phyloP scores from a whole-genome alignment of 2,888 invertebrate species.

The Formica aserva region DNA sequence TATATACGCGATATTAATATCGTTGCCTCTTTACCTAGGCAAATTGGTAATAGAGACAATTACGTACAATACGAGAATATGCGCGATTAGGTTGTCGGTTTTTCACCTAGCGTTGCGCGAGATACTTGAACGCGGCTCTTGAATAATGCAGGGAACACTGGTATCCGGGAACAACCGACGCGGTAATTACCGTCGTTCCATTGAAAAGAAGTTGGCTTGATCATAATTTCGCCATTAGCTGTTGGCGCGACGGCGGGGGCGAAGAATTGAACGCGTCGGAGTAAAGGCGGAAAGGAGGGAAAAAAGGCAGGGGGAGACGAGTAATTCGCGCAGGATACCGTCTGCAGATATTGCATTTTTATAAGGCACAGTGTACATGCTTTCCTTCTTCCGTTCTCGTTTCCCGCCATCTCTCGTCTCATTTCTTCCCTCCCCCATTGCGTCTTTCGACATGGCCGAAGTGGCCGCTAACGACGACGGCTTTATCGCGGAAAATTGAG shows the following conservation, averaged over 20 bases:
- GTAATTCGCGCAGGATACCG: slow-evolving; percentile 71
- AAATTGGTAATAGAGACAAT: slow-evolving; percentile 12
- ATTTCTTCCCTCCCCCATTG: slow-evolving; percentile 20
- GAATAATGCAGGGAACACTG: slow-evolving; percentile 76
- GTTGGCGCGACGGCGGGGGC: slow-evolving; percentile 16
- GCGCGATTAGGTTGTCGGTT: slow-evolving; percentile 67
- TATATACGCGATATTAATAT: neutral
- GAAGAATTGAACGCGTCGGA: slow-evolving; percentile 19
- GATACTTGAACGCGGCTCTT: slow-evolving; percentile 66
- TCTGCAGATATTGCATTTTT: slow-evolving; percentile 77
- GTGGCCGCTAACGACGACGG: slow-evolving; percentile 62
- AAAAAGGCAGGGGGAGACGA: slow-evolving; percentile 30
- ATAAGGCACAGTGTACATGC: slow-evolving; percentile 62
- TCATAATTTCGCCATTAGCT: slow-evolving; percentile 78
- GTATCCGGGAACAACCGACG: slow-evolving; percentile 71
- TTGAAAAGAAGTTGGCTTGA: slow-evolving; percentile 78
- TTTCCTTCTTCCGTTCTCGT: slow-evolving; percentile 13
- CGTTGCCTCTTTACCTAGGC: neutral
- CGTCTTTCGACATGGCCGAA: slow-evolving; percentile 27
- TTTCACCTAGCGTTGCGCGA: slow-evolving; percentile 23
- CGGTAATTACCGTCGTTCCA: slow-evolving; percentile 78
- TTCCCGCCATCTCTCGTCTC: slow-evolving; percentile 8
- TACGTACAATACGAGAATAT: neutral
- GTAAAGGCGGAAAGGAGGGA: slow-evolving; percentile 16
- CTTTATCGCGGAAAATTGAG: slow-evolving; percentile 61